A percentile compares a stretch with the other conserved stretches of the same genome.
Conservation (phyloP, 2,888 invertebrate species). For the Dysmachus trigonus region DNA sequence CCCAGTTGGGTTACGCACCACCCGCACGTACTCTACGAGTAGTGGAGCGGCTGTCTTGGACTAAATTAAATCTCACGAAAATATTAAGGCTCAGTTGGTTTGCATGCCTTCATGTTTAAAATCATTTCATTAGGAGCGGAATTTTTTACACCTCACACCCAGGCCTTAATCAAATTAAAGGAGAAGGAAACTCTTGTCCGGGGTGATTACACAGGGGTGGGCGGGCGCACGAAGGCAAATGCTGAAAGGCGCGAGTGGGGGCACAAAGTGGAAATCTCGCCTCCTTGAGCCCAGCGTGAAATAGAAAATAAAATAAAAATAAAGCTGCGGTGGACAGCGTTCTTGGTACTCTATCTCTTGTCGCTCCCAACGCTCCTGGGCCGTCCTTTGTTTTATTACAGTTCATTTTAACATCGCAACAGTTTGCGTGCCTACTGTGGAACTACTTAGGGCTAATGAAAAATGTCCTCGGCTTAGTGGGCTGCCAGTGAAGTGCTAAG, state of each 20-base stretch:
- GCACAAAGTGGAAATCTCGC: slow-evolving; percentile 21
- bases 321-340: neutral
- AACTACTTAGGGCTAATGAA: slow-evolving; percentile 44
- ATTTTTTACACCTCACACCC: neutral
- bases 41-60: neutral
- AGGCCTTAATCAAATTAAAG: slow-evolving; percentile 29
- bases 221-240: neutral
- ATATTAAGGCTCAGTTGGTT: slow-evolving; percentile 8
- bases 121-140: slow-evolving; percentile 6
- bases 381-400: neutral
- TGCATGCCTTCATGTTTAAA: neutral
- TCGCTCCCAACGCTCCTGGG: neutral
- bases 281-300: slow-evolving; percentile 14
- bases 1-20: slow-evolving; percentile 17
- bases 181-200: slow-evolving; percentile 1
- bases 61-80: slow-evolving; percentile 26
- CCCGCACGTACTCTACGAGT: neutral
- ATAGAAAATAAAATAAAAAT: neutral
- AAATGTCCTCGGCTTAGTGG: slow-evolving; percentile 40
- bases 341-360: neutral
- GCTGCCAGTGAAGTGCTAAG: slow-evolving; percentile 7
- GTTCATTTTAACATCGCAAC: slow-evolving; percentile 14
- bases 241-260: neutral
- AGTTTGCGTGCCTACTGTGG: slow-evolving; percentile 35
- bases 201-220: neutral